Evolutionary conservation across 2,113 vertebrate genomes (phyloP), one percentile per base, ranked within the genome.

Genomic region (Ptilonorhynchus violaceus): DNA sequence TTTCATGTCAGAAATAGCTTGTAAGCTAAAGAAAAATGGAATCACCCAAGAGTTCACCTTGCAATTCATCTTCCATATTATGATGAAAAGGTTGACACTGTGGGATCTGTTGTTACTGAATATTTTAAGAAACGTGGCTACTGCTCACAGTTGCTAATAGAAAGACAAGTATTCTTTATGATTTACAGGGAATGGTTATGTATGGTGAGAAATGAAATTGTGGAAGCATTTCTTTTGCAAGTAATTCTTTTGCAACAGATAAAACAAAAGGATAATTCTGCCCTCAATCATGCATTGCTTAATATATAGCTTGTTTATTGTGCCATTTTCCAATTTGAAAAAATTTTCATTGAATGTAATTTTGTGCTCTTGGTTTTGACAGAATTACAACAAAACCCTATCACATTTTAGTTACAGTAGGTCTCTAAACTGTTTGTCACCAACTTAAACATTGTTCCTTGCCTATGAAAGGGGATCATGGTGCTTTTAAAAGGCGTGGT

Each of bases 211-310:
- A 66, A 16, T 56, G 12, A 68, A 85, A 31, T 13, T 39, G 21
- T 68, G 30, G 9, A 23, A 69, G 5, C 73, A 39, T 39, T 39
- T 39, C 37, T 39, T 39, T 39, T 39, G 37, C 37, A 70, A 47
- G 23, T 1, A 56, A 9, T 52, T 68, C 1, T 70, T 89, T 33
- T 92, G 10, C 44, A 85, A 49, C 13, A 81, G 28, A 78, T 25
- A 64, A 59, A 72, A 10, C 1, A 39, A 53, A 60, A 63, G 24
- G 76, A n/a, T 11, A 56, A 19, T 37, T 8, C 15, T 68, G 10
- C 15, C 28, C 7, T 52, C 15, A 18, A 12, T 31, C 15, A 4
- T 1, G 0, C 15, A 6, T 42, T 22, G 4, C 55, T 68, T 37
- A 53, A 25, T 24, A 7, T 46, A 49, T 39, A 64, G 5, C 9